Evolutionary conservation across 2,113 vertebrate genomes (phyloP).

Genomic region (Tiliqua scincoides): DNA sequence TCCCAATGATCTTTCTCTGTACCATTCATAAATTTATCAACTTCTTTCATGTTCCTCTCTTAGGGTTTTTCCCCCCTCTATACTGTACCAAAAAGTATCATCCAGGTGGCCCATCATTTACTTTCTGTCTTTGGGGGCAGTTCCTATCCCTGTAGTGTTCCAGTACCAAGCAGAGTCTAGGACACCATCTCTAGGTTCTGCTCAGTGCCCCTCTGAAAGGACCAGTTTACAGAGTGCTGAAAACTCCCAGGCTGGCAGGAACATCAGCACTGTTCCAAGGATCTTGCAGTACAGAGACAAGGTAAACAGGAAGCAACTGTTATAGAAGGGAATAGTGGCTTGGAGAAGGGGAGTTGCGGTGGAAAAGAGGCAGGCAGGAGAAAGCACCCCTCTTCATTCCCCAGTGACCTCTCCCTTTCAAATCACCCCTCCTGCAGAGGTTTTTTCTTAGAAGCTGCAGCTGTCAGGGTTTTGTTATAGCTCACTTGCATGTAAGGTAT

Average conservation of each 20-base stretch:
- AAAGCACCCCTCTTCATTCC: neutral
- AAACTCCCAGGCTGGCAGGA: neutral
- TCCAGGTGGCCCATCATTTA: neutral
- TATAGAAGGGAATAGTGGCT: neutral
- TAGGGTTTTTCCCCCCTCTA: too few relatives aligned
- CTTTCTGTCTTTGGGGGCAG: neutral
- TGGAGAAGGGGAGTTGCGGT: neutral
- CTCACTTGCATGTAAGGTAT: neutral
- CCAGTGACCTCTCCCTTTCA: neutral
- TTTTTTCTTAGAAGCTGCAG: neutral
- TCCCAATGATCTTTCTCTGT: neutral
- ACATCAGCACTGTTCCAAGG: neutral
- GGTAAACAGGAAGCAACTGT: neutral
- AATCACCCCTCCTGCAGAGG: neutral
- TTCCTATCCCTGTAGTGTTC: neutral
- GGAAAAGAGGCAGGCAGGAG: neutral
- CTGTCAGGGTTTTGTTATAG: neutral
- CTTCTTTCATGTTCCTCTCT: neutral
- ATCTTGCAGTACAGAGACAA: neutral
- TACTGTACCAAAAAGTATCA: neutral
- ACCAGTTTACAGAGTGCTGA: neutral
- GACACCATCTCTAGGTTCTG: neutral
- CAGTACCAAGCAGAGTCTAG: too few relatives aligned
- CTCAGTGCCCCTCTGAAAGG: neutral
- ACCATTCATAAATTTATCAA: neutral